These are phyloP conservation scores for Sminthurinus signatus DNA, from an alignment of 1,140 invertebrate genomes.

Conservation along the genomic window DNA sequence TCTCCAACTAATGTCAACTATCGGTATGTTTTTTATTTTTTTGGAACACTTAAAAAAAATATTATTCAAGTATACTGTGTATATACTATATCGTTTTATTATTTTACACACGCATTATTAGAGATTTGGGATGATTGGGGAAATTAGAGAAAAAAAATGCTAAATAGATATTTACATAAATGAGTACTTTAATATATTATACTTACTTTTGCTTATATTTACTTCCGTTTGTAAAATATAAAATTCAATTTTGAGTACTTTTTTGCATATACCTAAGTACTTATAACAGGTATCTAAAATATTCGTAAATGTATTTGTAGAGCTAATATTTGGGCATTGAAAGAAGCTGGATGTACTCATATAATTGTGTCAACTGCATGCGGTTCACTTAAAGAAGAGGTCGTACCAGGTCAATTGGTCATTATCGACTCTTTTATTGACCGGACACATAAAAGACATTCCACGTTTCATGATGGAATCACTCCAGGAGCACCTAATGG, in stretches of 20 bases:
- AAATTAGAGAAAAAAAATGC: no score
- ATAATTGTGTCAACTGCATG: constrained; percentile 84
- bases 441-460: constrained; percentile 61
- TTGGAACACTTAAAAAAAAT: no score
- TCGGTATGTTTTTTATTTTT: constrained; percentile 44
- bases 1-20: constrained; percentile 85
- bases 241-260: neutral
- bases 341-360: constrained; percentile 81
- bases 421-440: constrained; percentile 88
- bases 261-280: no score
- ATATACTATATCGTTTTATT: no score
- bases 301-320: constrained; percentile 44
- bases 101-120: no score
- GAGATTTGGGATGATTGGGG: no score
- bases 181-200: neutral
- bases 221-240: neutral
- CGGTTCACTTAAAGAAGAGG: constrained; percentile 83
- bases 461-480: constrained; percentile 85
- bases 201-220: neutral
- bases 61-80: no score
- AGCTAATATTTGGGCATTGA: constrained; percentile 93
- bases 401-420: constrained; percentile 81
- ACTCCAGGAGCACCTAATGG: constrained; percentile 52
- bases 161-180: no score
- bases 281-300: no score